Percentiles rank a stretch among this genome's conserved stretches.
phyloP scores from a whole-genome alignment of 2,888 invertebrate species.

The Cheilosia variabilis region DNA sequence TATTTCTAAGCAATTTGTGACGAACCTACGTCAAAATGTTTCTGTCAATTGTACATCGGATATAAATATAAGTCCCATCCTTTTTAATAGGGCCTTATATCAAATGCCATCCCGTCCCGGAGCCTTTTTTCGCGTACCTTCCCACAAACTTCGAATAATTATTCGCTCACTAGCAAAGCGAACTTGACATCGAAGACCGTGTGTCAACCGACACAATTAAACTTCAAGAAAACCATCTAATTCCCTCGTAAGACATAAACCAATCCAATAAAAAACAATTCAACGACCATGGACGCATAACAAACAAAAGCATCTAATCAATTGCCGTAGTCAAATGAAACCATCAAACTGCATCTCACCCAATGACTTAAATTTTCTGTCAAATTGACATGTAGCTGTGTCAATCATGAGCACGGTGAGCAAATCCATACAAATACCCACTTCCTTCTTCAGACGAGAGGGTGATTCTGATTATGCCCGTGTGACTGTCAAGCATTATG shows the following conservation, averaged over 20 bases:
- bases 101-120: no score
- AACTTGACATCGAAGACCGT: no score
- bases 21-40: no score
- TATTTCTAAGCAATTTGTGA: no score
- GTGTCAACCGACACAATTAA: background rate
- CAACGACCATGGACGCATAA: background rate
- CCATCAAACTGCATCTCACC: conserved; percentile 39
- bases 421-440: conserved; percentile 9
- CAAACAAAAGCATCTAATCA: background rate
- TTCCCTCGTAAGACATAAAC: background rate
- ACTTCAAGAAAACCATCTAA: background rate
- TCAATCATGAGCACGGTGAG: conserved; percentile 3
- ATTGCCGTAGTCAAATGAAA: conserved; percentile 4
- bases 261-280: conserved; percentile 10
- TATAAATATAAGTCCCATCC: no score
- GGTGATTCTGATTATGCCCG: background rate
- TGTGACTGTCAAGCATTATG: conserved; percentile 46
- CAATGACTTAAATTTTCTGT: conserved; percentile 4
- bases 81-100: no score
- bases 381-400: background rate
- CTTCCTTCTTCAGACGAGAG: background rate
- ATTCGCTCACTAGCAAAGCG: no score
- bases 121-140: no score
- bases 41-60: no score
- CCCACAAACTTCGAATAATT: no score